Evolutionary conservation across 2,888 invertebrate genomes (phyloP).

Genomic region (Pandemis cinnamomeana): DNA sequence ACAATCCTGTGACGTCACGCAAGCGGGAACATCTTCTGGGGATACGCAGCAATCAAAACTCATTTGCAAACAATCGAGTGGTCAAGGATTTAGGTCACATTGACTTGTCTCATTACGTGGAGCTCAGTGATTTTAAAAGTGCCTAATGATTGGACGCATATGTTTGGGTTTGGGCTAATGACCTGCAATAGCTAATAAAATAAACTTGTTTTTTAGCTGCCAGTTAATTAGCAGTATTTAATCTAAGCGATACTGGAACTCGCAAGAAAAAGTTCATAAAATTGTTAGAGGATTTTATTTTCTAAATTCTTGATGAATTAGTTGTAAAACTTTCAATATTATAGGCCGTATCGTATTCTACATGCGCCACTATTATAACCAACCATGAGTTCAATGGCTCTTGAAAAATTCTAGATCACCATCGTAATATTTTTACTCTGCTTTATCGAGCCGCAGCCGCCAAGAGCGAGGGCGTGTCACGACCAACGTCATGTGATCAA

Average conservation of each 20-base stretch:
- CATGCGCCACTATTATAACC: not conserved
- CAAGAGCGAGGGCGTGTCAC: constrained; percentile 52
- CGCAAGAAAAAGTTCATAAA: too few species aligned
- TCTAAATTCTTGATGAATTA: too few species aligned
- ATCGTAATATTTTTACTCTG: constrained; percentile 9
- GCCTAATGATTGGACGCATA: not conserved
- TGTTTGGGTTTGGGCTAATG: not conserved
- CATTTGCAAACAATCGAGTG: not conserved
- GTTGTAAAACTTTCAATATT: too few species aligned
- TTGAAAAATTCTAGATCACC: constrained; percentile 1
- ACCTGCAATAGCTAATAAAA: not conserved
- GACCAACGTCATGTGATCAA: constrained; percentile 52
- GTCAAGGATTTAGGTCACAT: not conserved
- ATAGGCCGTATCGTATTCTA: not conserved
- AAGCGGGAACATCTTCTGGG: not conserved
- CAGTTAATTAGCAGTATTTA: not conserved
- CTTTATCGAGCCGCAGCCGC: constrained; percentile 11
- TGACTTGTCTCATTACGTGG: not conserved
- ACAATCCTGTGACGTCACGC: not conserved
- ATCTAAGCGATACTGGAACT: not conserved
- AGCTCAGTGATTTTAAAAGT: not conserved
- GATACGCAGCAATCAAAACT: not conserved
- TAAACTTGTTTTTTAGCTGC: not conserved
- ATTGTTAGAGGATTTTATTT: too few species aligned
- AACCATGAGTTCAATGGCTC: constrained; percentile 5